phyloP scores from a whole-genome alignment of 2,888 invertebrate genomes.

The Scaptomyza cyrtandrae region DNA sequence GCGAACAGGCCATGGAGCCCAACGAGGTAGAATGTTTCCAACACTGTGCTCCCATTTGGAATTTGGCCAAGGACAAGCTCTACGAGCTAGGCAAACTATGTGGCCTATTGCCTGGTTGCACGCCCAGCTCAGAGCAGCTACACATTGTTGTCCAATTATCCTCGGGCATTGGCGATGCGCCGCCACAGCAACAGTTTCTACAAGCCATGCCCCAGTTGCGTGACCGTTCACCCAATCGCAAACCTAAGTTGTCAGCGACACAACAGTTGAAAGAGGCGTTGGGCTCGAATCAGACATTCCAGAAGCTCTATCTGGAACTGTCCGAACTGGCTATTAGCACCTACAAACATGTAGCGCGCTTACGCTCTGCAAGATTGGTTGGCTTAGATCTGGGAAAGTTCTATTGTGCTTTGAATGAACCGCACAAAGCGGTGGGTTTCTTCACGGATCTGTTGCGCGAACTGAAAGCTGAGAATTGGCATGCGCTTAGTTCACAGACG shows the following conservation, averaged over 20 bases:
- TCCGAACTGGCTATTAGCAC: conserved; percentile 98
- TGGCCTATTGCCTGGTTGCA: conserved; percentile 93
- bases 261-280: conserved; percentile 95
- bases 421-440: conserved; percentile 95
- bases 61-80: conserved; percentile 92
- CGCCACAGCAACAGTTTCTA: conserved; percentile 82
- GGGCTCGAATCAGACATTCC: conserved; percentile 94
- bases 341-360: conserved; percentile 95
- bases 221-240: conserved; percentile 85
- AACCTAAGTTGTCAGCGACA: conserved; percentile 86
- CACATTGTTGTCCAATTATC: conserved; percentile 95
- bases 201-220: conserved; percentile 81
- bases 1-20: conserved; percentile 88
- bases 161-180: conserved; percentile 94
- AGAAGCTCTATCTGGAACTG: conserved; percentile 95
- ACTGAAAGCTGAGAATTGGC: conserved; percentile 95
- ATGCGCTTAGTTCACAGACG: conserved; percentile 91
- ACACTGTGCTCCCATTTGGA: conserved; percentile 94
- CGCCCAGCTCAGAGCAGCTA: conserved; percentile 93
- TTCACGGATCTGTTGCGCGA: conserved; percentile 93
- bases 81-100: conserved; percentile 93
- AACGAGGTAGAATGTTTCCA: conserved; percentile 91
- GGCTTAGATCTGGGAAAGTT: conserved; percentile 95
- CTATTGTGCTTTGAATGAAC: conserved; percentile 93
- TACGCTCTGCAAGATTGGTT: conserved; percentile 93